These are phyloP conservation scores for Allacma fusca DNA, from an alignment of 2,888 invertebrate species.

Conservation along the genomic window DNA sequence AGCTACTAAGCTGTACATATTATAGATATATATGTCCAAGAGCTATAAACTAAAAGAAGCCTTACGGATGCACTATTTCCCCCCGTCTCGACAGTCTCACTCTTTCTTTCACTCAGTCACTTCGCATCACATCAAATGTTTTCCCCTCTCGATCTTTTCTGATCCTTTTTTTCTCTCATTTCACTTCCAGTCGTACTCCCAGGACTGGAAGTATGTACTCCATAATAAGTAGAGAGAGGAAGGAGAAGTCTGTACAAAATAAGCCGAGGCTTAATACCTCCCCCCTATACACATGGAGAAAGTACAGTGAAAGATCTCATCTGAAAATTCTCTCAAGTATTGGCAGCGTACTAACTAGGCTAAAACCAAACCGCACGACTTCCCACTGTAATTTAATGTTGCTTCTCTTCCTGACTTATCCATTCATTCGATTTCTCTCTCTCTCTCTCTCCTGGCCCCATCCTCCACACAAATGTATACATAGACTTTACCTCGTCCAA, in stretches of 20 bases:
- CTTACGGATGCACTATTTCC: constrained; percentile 20
- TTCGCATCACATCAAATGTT: constrained; percentile 27
- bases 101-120: constrained; percentile 32
- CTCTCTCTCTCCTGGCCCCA: background rate
- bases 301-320: background rate
- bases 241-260: no score
- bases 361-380: constrained; percentile 36
- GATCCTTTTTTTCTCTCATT: constrained; percentile 4
- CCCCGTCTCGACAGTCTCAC: constrained; percentile 27
- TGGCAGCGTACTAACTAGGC: constrained; percentile 34
- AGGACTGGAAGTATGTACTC: no score
- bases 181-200: background rate
- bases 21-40: background rate
- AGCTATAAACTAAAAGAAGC: background rate
- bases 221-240: no score
- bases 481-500: no score
- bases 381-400: constrained; percentile 39
- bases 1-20: no score
- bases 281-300: background rate
- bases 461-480: background rate
- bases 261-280: background rate
- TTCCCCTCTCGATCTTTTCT: constrained; percentile 17
- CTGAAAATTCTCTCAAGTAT: constrained; percentile 26
- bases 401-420: background rate
- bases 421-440: background rate